Evolutionary conservation across 2,888 invertebrate species (phyloP).

Genomic region (Drosophila glabriapex): DNA sequence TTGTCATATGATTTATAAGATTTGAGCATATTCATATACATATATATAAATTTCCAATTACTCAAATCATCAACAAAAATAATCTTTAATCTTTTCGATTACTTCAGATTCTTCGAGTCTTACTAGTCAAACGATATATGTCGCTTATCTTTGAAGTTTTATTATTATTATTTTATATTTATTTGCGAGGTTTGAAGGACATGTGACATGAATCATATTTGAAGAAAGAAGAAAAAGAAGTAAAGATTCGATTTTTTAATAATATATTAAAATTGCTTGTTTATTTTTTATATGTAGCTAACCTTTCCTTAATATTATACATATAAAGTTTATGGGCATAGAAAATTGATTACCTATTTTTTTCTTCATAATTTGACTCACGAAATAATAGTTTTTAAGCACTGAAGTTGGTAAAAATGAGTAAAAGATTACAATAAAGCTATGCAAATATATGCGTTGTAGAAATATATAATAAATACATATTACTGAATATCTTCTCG

Average conservation of each 20-base stretch:
- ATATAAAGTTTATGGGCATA: background rate
- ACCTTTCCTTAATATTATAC: too few species aligned
- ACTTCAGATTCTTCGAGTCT: background rate
- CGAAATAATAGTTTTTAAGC: background rate
- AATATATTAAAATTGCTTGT: background rate
- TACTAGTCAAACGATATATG: background rate
- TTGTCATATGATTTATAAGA: background rate
- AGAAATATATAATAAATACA: background rate
- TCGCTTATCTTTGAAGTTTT: background rate
- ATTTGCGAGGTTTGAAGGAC: conserved; percentile 13
- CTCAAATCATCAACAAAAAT: conserved; percentile 1
- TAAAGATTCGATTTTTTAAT: background rate
- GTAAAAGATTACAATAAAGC: background rate
- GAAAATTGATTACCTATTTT: background rate
- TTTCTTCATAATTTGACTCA: background rate
- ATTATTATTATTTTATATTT: background rate
- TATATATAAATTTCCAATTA: background rate
- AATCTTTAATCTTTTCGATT: background rate
- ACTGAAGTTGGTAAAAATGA: background rate
- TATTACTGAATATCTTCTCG: background rate
- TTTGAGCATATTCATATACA: background rate
- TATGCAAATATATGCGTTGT: background rate
- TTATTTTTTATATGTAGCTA: background rate
- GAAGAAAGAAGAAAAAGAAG: background rate
- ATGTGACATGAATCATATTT: conserved; percentile 13